Evolutionary conservation across 2,888 invertebrate genomes (phyloP), one percentile per base, ranked within the genome.

Genomic region (Amiota minor): DNA sequence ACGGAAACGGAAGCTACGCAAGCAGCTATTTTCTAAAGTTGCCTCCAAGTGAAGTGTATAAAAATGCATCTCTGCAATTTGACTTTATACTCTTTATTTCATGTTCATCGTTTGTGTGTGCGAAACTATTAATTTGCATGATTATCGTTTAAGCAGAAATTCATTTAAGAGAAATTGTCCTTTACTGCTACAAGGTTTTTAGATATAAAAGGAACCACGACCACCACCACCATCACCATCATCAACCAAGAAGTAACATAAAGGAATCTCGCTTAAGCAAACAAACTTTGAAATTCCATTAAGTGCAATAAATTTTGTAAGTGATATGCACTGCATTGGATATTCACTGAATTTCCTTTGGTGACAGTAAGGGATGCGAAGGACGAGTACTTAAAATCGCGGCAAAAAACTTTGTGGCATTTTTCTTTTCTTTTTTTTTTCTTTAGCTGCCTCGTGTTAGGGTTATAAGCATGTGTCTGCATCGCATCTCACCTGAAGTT

Each of bases 271-370:
- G 75, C 79, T 76, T 68, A 80, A 80, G 81, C 80, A 86, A 85
- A 87, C 82, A 86, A 86, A 87, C 86, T 87, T 86, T 84, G 81
- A 87, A 87, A 87, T 87, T 87, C 86, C 86, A 87, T 87, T 87
- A 87, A 85, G 84, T 83, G 85, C 83, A 83, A 87, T 87, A 85
- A 86, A 87, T 87, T 87, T 87, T 87, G 85, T 79, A 87, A 84
- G 83, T 84, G 85, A 86, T 87, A 86, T 75, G 75, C 56, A 62
- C 64, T 16, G 64, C 46, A 46, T 14, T 18, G 56, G 10, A 56
- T n/a, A 10, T 18, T 18, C 16, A 16, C 56, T 18, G 59, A 59
- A 59, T 18, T 59, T 59, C 10, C 20, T 23, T 20, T 59, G 18
- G 59, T 23, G 20, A 23, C 4, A 53, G 53, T 14, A 20, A 45